A percentile compares a stretch with the other conserved stretches of the same genome.
Conservation (phyloP, 64 coral and sea anemone species). For the Actinia tenebrosa region DNA sequence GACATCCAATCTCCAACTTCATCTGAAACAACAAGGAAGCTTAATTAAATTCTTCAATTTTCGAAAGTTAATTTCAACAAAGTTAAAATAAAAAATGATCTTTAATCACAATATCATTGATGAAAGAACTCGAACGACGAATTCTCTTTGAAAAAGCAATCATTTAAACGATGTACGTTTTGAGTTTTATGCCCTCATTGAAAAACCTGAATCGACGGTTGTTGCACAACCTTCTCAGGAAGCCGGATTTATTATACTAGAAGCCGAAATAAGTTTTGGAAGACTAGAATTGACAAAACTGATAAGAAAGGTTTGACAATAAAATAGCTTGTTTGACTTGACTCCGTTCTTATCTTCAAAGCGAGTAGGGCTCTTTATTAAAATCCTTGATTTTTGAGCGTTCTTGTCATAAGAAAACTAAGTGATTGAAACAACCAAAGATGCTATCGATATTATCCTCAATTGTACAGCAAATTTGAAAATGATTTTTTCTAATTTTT, state of each 20-base stretch:
- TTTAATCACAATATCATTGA: not conserved
- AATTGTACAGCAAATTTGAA: not conserved
- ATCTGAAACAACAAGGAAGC: constrained; percentile 2
- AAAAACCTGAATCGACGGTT: not conserved
- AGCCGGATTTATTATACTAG: not conserved
- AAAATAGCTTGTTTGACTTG: constrained; percentile 9
- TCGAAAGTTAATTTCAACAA: not conserved
- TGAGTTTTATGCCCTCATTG: not conserved
- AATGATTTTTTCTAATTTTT: not conserved
- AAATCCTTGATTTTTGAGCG: constrained; percentile 1
- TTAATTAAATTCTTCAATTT: constrained; percentile 8
- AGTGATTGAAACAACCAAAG: not conserved
- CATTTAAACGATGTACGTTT: not conserved
- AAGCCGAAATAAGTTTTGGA: not conserved
- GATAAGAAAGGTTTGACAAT: constrained; percentile 18
- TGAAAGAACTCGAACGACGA: not conserved
- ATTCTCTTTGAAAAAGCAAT: not conserved
- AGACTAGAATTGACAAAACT: not conserved
- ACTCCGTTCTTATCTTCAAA: not conserved
- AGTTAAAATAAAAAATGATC: not conserved
- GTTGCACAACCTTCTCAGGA: not conserved
- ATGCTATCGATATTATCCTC: not conserved
- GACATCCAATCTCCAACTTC: not conserved
- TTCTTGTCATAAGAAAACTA: not conserved
- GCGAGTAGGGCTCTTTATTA: constrained; percentile 7